A percentile compares a stretch with the other conserved stretches of the same genome.
phyloP scores from a whole-genome alignment of 2,888 invertebrate genomes.

The Nycteola revayana region DNA sequence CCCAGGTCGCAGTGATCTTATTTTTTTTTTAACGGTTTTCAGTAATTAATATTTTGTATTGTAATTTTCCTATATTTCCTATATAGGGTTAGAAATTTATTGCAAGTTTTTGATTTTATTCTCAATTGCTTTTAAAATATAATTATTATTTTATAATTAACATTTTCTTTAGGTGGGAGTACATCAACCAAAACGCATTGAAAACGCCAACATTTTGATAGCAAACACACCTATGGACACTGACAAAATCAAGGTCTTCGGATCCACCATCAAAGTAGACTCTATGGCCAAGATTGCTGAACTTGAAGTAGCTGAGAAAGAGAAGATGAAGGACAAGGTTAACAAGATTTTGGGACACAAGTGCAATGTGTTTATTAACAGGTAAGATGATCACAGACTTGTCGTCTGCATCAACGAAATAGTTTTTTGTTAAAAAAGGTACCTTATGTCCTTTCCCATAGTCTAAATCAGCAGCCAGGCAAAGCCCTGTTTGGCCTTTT shows the following conservation, averaged over 20 bases:
- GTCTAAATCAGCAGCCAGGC: too few species aligned
- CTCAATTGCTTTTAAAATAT: too few species aligned
- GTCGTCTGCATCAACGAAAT: not conserved
- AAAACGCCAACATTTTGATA: constrained; percentile 97
- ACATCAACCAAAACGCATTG: constrained; percentile 97
- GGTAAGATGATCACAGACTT: too few species aligned
- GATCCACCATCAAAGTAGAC: constrained; percentile 95
- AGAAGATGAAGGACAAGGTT: constrained; percentile 99
- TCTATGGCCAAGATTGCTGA: constrained; percentile 98
- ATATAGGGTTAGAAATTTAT: too few species aligned
- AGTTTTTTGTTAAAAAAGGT: not conserved
- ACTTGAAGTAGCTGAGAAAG: constrained; percentile 98
- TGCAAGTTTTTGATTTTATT: too few species aligned
- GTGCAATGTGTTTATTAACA: constrained; percentile 98
- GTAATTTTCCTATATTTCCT: too few species aligned
- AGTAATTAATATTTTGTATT: too few species aligned
- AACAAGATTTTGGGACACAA: constrained; percentile 96
- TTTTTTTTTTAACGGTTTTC: too few species aligned
- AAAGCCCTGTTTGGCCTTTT: too few species aligned
- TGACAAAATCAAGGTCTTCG: constrained; percentile 99
- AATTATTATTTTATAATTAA: too few species aligned
- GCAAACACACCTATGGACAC: constrained; percentile 99
- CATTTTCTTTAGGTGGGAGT: constrained; percentile 96
- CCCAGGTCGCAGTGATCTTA: too few species aligned
- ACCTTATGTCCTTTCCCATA: too few species aligned